Conservation (phyloP, 2,113 vertebrate genomes). For the Amphiprion ocellaris region DNA sequence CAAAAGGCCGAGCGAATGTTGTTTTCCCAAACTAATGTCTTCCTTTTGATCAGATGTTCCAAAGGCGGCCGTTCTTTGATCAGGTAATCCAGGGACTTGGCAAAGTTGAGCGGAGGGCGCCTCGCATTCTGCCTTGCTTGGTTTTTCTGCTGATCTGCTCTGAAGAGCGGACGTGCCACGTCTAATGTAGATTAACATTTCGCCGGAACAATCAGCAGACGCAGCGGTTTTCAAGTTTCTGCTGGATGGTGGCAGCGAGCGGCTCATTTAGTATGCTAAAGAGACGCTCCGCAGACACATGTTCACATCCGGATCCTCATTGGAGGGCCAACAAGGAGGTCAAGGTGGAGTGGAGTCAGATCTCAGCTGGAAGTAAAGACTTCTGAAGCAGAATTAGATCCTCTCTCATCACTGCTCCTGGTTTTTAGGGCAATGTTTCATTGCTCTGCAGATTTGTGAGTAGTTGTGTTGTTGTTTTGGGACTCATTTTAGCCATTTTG, state of each 20-base stretch:
- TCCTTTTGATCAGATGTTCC: constrained; percentile 74
- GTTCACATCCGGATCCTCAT: constrained; percentile 55
- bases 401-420: constrained; percentile 2
- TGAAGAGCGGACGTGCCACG: constrained; percentile 76
- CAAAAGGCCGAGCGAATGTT: constrained; percentile 66
- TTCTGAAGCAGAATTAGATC: constrained; percentile 21
- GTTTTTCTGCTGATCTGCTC: constrained; percentile 80
- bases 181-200: constrained; percentile 83
- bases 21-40: constrained; percentile 72
- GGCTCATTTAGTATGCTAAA: constrained; percentile 69
- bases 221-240: constrained; percentile 71
- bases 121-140: constrained; percentile 61
- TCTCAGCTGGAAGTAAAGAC: constrained; percentile 38
- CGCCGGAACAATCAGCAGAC: constrained; percentile 75
- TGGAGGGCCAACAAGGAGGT: constrained; percentile 42
- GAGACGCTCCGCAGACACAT: constrained; percentile 58
- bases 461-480: too few relatives aligned
- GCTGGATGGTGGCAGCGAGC: constrained; percentile 38
- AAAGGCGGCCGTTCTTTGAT: constrained; percentile 78
- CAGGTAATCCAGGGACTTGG: constrained; percentile 78
- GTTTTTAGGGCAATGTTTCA: not conserved
- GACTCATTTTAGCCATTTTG: too few relatives aligned
- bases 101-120: constrained; percentile 64
- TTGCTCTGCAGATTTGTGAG: too few relatives aligned
- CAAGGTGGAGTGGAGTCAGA: constrained; percentile 39